A percentile compares a stretch with the other conserved stretches of the same genome.
Evolutionary conservation across 2,113 vertebrate genomes (phyloP).

Genomic region (Aspiorhynchus laticeps): DNA sequence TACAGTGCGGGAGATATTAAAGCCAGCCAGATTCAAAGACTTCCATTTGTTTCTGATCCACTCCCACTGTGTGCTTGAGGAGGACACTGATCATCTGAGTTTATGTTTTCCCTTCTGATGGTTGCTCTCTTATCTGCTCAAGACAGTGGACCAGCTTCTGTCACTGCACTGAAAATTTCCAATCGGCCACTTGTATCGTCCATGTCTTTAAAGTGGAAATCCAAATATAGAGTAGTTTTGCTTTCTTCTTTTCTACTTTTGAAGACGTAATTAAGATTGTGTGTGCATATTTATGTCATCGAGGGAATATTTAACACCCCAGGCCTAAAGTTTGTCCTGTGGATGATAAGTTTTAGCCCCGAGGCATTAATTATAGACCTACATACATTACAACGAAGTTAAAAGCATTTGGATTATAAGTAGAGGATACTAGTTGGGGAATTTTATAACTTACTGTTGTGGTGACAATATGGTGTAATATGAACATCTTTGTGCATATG

Average conservation of each 20-base stretch:
- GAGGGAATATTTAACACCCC: conserved; percentile 65
- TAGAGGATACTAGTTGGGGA: background rate
- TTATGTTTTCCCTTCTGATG: conserved; percentile 25
- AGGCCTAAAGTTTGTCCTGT: conserved; percentile 55
- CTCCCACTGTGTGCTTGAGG: conserved; percentile 69
- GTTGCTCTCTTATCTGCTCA: conserved; percentile 76
- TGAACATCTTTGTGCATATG: background rate
- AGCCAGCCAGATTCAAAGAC: conserved; percentile 68
- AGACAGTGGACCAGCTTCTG: conserved; percentile 73
- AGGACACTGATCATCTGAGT: conserved; percentile 64
- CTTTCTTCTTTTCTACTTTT: conserved; percentile 39
- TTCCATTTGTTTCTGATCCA: conserved; percentile 67
- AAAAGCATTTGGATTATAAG: background rate
- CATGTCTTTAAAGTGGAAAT: conserved; percentile 74
- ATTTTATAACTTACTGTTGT: background rate
- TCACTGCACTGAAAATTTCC: conserved; percentile 75
- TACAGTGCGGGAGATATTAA: conserved; percentile 69
- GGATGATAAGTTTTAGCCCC: conserved; percentile 1
- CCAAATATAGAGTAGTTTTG: conserved; percentile 65
- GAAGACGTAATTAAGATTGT: conserved; percentile 70
- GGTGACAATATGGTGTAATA: background rate
- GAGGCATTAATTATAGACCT: background rate
- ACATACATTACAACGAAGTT: background rate
- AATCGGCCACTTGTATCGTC: conserved; percentile 70
- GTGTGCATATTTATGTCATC: conserved; percentile 69